Evolutionary conservation across 1,140 invertebrate genomes (phyloP), one percentile per base, ranked within the genome.

Genomic region (Calosoma granatense): DNA sequence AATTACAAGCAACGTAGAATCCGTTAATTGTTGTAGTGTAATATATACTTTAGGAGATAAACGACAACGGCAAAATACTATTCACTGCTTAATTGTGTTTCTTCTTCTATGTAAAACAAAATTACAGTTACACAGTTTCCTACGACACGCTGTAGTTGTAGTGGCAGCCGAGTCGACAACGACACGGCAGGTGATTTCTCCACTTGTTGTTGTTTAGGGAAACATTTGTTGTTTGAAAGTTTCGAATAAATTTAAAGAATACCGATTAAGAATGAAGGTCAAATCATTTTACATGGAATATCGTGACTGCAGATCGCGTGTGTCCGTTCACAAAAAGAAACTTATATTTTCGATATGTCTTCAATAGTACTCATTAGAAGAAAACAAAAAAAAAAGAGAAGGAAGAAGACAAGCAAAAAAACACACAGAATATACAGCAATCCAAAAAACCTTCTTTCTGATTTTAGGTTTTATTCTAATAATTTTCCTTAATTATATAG

Each of bases 281-380:
- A 47, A 47, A 47, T 17, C 41, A 47, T 47, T 47, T 47, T 47
- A 47, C 15, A 12, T 47, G 17, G 17, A 12, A 17, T 47, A 6
- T 47, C 41, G 15, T 47, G 6, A 11, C 41, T 36, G n/a, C n/a
- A 36, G n/a, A n/a, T 36, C 9, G 9, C 41, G 41, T 17, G 41
- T 47, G 41, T 17, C 4, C 3, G 41, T 4, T 4, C 17, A 47
- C 17, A 47, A 12, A 47, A 12, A 47, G 9, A 47, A 12, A 47
- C 17, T 12, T 47, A 17, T 47, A 47, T 47, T 47, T 47, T 47
- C 41, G 41, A 47, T 47, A 47, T 17, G 17, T 47, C 41, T 47
- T 47, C 41, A 47, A 47, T 47, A 47, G 17, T 47, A 47, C 41
- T 47, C 41, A 47, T 47, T 47, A 47, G 41, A 47, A 17, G 41